Conservation (phyloP, 2,888 invertebrate species). For the Ornithoptera alexandrae region DNA sequence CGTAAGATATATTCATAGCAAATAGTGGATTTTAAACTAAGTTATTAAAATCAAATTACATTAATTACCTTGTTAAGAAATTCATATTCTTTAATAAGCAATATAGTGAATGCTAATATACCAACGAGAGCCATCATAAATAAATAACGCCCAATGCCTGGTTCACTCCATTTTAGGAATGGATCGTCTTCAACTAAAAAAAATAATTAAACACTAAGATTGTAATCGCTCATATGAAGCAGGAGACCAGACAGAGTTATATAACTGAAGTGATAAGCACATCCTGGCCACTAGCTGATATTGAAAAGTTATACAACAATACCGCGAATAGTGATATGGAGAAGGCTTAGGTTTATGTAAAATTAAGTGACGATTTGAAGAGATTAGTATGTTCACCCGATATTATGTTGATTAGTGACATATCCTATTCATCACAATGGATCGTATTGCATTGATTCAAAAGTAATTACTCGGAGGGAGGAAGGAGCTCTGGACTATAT, state of each 20-base stretch:
- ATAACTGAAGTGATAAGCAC: neutral
- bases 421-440: too few species aligned
- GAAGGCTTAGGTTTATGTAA: neutral
- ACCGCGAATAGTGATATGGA: neutral
- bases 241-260: neutral
- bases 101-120: conserved; percentile 77
- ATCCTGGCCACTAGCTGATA: neutral
- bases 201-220: neutral
- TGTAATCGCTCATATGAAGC: neutral
- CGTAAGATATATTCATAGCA: too few species aligned
- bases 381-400: neutral
- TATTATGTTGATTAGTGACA: too few species aligned
- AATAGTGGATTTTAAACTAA: too few species aligned
- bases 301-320: neutral
- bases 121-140: conserved; percentile 83
- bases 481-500: too few species aligned
- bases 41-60: neutral
- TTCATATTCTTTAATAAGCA: conserved; percentile 84
- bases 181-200: conserved; percentile 71
- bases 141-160: conserved; percentile 87
- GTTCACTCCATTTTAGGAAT: conserved; percentile 83
- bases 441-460: too few species aligned
- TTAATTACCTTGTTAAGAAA: conserved; percentile 71
- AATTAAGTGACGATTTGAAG: neutral
- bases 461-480: too few species aligned